Evolutionary conservation across 2,113 vertebrate species (phyloP).

Genomic region (Numenius arquata): DNA sequence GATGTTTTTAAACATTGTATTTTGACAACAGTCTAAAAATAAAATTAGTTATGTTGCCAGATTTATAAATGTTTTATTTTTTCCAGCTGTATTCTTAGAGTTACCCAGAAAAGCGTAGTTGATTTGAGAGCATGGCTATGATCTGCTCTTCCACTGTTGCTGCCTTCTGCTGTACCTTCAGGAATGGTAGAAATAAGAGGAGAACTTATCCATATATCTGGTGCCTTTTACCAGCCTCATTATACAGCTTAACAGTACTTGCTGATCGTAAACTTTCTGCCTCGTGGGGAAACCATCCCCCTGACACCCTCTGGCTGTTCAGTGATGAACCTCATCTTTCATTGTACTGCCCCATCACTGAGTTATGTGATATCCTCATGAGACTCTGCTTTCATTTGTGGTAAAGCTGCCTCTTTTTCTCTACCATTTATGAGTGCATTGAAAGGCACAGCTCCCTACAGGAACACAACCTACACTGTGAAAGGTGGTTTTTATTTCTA

Average conservation of each 20-base stretch:
- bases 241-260: not conserved
- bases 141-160: not conserved
- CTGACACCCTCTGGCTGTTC: not conserved
- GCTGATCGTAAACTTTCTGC: not conserved
- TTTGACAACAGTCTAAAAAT: slow-evolving; percentile 41
- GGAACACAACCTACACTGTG: not conserved
- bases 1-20: not conserved
- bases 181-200: not conserved
- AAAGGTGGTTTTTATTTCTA: not conserved
- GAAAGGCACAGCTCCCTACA: not conserved
- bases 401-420: not conserved
- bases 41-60: not conserved
- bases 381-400: not conserved
- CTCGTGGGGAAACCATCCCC: not conserved
- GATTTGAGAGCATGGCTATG: not conserved
- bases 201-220: not conserved
- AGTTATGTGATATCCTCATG: not conserved
- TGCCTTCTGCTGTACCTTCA: not conserved
- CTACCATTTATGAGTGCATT: not conserved
- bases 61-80: not conserved
- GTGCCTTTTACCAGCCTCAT: not conserved
- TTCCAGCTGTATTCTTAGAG: not conserved
- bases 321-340: not conserved
- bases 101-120: not conserved
- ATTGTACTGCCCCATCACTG: not conserved